Evolutionary conservation across 2,797 vertebrate species (phyloP), one percentile per base, ranked within the genome.

Genomic region (Sebastes hopkinsi): DNA sequence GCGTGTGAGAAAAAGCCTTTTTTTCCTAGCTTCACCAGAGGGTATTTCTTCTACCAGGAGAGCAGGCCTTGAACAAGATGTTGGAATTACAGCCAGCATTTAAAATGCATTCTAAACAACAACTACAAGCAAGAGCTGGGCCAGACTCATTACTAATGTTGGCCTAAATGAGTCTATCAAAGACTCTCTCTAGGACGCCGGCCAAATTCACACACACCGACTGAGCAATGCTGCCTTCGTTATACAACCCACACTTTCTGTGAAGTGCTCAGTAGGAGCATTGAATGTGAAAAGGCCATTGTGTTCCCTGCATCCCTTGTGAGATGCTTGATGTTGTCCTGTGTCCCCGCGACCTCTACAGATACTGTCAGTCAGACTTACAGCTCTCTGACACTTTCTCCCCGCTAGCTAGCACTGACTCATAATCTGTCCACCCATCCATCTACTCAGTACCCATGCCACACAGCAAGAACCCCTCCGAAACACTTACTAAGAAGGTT

Each of bases 131-230:
- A 13, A 67, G 69, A 83, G 85, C 84, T 16, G 67, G 83, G 86
- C 88, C 89, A 90, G 88, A 90, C 91, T 93, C 91, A 90, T 92
- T 90, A 90, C 88, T 88, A 89, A 92, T 81, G 90, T 88, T 93
- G 92, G 82, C 90, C 93, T 90, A 89, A 92, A 92, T 93, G 82
- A 93, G 89, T 90, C 90, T 82, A 92, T 93, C 91, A 92, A 90
- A 92, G 86, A 72, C 29, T 83, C 80, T 82, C 88, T 90, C 81
- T 81, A 86, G 91, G 88, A 92, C 27, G 74, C 54, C 0, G 65
- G 85, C 90, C 92, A 91, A 87, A 83, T 68, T 52, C 58, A 52
- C 74, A 30, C 72, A 27, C 74, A 56, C 46, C 5, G 46, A 55
- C 77, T 38, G 69, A 85, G 86, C 78, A 50, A 67, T 54, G 66